Base-by-base conservation (phyloP, 2,888 invertebrate species). In the Acholoe squamosa region DNA sequence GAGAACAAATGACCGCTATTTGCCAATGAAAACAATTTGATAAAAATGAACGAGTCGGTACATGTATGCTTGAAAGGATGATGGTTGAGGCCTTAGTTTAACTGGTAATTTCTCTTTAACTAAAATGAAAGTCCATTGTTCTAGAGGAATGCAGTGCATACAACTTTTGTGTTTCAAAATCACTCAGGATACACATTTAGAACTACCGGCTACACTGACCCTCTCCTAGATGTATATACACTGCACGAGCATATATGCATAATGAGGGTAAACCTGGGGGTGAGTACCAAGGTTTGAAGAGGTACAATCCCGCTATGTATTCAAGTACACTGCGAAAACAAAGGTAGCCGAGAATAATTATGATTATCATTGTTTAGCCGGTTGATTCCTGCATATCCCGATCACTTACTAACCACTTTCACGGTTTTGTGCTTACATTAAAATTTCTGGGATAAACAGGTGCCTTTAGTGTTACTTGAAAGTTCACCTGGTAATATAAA, bases 101-200 rank as follows among this genome's bases (percentile, higher is more conserved):
- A 33, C 33, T n/a, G 14, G 22, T 33, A 34, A 34, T 28, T 16
- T 22, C 25, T 14, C 33, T 33, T 43, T 14, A 43, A 19, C 80
- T 80, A 34, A 33, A 80, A 33, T n/a, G 43, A 80, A 33, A 80
- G 25, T 80, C n/a, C 22, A 80, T 22, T 22, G 76, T 80, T 22
- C 43, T 80, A 80, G 43, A 43, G 80, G 80, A 80, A 80, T 80
- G 80, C 80, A 80, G 80, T 80, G 80, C 80, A 80, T 80, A 80
- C 80, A 71, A 71, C 71, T 71, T 71, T 28, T 25, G 80, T 5
- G 80, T 33, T 33, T 43, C 33, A 80, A 76, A 19, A 22, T 80
- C 80, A 80, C 80, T 43, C 80, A 80, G 25, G 33, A 22, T 80
- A 22, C 3, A 80, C 19, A 80, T 33, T 16, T 80, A n/a, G n/a